These are phyloP conservation scores for Hirtodrosophila confusa DNA, from an alignment of 2,888 invertebrate species.

Conservation along the genomic window DNA sequence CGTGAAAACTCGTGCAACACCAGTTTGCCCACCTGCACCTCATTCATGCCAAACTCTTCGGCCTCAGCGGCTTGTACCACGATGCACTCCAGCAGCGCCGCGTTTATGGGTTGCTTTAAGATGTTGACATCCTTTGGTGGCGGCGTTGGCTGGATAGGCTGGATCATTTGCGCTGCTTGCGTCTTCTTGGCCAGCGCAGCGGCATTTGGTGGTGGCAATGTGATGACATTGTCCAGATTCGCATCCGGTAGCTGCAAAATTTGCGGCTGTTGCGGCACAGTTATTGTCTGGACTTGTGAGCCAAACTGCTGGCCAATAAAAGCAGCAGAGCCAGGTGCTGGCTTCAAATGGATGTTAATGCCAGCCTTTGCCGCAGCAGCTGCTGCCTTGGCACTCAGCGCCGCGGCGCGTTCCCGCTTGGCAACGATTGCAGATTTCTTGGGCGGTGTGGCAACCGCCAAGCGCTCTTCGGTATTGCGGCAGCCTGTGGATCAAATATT, in stretches of 20 bases:
- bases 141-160: not conserved
- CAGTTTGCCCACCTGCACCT: conserved; percentile 39
- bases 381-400: conserved; percentile 57
- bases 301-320: conserved; percentile 8
- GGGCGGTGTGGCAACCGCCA: conserved; percentile 11
- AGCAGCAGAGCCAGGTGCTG: conserved; percentile 17
- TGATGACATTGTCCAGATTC: conserved; percentile 28
- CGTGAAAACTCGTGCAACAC: conserved; percentile 46
- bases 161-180: not conserved
- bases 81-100: conserved; percentile 47
- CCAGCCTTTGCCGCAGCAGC: conserved; percentile 58
- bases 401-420: conserved; percentile 53
- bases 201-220: conserved; percentile 30
- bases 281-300: not conserved
- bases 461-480: conserved; percentile 58
- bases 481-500: conserved; percentile 37
- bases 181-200: conserved; percentile 8
- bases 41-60: conserved; percentile 39
- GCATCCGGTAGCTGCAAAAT: conserved; percentile 25
- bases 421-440: conserved; percentile 29
- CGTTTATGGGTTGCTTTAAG: conserved; percentile 38
- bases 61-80: conserved; percentile 46
- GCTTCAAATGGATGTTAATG: conserved; percentile 31
- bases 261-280: conserved; percentile 6
- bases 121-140: conserved; percentile 34